Evolutionary conservation across 2,888 invertebrate genomes (phyloP), one percentile per base, ranked within the genome.

Genomic region (Hipparchia sbordonii): DNA sequence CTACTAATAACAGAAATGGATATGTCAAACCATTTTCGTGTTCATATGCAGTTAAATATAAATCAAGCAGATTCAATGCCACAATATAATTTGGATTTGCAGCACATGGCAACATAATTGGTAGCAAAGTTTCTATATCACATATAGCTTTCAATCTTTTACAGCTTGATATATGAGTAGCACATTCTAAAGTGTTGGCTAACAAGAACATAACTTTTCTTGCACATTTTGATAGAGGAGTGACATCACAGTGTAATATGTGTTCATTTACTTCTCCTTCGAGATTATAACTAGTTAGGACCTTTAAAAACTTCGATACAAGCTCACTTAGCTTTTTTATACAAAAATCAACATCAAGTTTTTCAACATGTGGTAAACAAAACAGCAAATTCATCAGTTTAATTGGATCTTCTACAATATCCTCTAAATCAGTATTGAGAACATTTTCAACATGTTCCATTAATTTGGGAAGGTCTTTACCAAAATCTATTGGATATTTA

Each of bases 401-500:
- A 12, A 88, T 85, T 59, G 93, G 88, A 79, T 90, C 86, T 61
- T 90, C 85, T 45, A 92, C 77, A 72, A 93, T 82, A 69, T 81
- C 83, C 60, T 91, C 86, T 59, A 92, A 75, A 79, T 88, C 84
- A 46, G 90, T 85, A 75, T 84, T 84, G 0, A 94, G 76, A 71
- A 89, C 80, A 10, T 76, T 81, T 51, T 87, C 81, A 70, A 94
- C 86, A 80, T 91, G 81, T 13, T 90, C 83, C 84, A 93, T 88
- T 74, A 94, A 90, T 73, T 83, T 75, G 70, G 84, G 77, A 74
- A 93, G 81, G 73, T 82, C 87, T 81, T 82, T 89, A 68, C 91
- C 92, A 86, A 96, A 94, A 82, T 95, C 95, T 45, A 97, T 82
- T 0, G 95, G 94, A 85, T 96, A 97, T 78, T 95, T 95, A 0